Base-by-base conservation (phyloP, 2,797 vertebrate species). In the Ctenosaura bakeri region DNA sequence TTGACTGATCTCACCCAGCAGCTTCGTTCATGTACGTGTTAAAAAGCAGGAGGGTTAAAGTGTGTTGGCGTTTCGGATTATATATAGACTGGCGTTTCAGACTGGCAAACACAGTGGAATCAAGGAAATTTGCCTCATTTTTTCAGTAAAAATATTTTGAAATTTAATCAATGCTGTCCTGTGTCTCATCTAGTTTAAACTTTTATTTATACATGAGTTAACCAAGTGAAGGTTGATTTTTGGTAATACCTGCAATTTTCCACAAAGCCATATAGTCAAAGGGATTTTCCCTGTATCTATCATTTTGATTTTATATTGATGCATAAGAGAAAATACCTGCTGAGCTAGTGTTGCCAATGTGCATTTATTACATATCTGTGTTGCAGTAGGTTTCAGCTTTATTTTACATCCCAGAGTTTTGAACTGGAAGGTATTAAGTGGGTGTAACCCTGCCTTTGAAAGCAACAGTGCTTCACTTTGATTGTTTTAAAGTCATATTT, bases 231-330 rank as follows among this genome's bases (percentile, higher is more conserved):
- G 2, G 29, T 86, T 74, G 42, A 52, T 71, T 42, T 74, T 52
- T 26, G 26, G 9, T 9, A 56, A 22, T 76, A 35, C 35, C 50
- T 59, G 71, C n/a, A 29, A 42, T 86, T 86, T 59, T 22, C 73
- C 22, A 77, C 73, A 77, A 14, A 64, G 29, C 22, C 14, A 42
- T 59, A 24, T 22, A 56, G 29, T 76, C 52, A 38, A 76, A 56
- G 52, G 3, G n/a, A 77, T 59, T 32, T 42, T 16, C 12, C 4
- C 14, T 59, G 35, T 62, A 24, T 77, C 73, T 38, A 42, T 26
- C 73, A 77, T 42, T 13, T 50, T 86, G 52, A 22, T 42, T 77
- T 86, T 62, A 14, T 62, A 77, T 86, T 86, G 85, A 86, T 86
- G 14, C 73, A 86, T 8, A 32, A 8, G 85, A 24, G 54, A 59